A percentile compares a stretch with the other conserved stretches of the same genome.
These are phyloP conservation scores for Coelinius sp. DNA, from an alignment of 2,888 invertebrate species.

Conservation along the genomic window DNA sequence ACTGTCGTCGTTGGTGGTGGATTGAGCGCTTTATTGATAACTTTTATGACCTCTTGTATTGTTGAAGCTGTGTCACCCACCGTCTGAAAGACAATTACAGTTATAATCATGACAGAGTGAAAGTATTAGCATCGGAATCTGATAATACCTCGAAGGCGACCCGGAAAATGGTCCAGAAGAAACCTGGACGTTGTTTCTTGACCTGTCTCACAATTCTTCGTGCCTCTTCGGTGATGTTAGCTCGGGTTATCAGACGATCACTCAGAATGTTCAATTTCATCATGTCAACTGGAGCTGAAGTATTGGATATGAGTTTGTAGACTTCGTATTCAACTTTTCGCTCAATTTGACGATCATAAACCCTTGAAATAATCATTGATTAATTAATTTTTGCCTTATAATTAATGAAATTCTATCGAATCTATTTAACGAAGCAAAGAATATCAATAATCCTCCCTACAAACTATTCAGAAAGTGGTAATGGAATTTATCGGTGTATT, in stretches of 20 bases:
- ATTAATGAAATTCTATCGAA: too few species aligned
- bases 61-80: slow-evolving; percentile 72
- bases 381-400: not conserved
- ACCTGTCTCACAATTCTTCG: slow-evolving; percentile 62
- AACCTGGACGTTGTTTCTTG: slow-evolving; percentile 62
- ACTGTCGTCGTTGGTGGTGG: slow-evolving; percentile 50
- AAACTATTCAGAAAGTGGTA: too few species aligned
- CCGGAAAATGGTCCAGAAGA: slow-evolving; percentile 66
- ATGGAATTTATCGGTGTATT: too few species aligned
- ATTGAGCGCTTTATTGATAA: slow-evolving; percentile 58
- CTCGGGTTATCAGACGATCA: slow-evolving; percentile 52
- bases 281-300: slow-evolving; percentile 39
- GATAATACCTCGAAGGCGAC: slow-evolving; percentile 64
- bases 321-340: slow-evolving; percentile 16
- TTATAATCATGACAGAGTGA: not conserved
- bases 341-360: slow-evolving; percentile 18
- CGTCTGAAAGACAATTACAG: slow-evolving; percentile 65
- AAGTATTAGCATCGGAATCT: not conserved
- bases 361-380: not conserved
- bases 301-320: slow-evolving; percentile 39
- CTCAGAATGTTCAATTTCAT: slow-evolving; percentile 50
- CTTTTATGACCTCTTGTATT: slow-evolving; percentile 67
- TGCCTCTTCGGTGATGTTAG: slow-evolving; percentile 58
- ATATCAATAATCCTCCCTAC: too few species aligned
- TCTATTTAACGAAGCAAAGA: too few species aligned